Evolutionary conservation across 2,888 invertebrate genomes (phyloP).

Genomic region (Ophion costatus): DNA sequence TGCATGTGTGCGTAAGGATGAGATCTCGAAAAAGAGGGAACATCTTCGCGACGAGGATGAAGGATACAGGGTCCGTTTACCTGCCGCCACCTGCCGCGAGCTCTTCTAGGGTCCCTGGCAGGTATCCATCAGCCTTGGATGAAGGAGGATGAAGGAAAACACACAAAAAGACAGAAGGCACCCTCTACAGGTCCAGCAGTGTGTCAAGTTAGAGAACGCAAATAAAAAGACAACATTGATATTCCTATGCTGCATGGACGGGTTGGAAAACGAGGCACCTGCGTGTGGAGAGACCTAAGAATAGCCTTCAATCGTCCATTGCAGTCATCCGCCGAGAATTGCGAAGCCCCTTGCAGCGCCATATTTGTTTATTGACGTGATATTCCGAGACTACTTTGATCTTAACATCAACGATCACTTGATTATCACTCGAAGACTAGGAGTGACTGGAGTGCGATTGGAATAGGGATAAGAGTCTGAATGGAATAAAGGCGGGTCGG

Average conservation of each 20-base stretch:
- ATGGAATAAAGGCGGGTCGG: not conserved
- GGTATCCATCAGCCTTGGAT: slow-evolving; percentile 43
- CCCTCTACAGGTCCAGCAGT: slow-evolving; percentile 40
- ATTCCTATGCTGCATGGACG: not conserved
- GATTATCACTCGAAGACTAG: not conserved
- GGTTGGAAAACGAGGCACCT: slow-evolving; percentile 17
- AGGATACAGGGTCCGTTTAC: slow-evolving; percentile 56
- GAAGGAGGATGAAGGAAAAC: slow-evolving; percentile 17
- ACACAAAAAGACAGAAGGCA: slow-evolving; percentile 27
- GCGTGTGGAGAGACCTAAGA: not conserved
- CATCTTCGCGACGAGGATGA: slow-evolving; percentile 49
- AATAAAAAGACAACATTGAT: slow-evolving; percentile 26
- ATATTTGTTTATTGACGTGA: not conserved
- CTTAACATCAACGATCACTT: not conserved
- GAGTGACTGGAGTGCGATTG: not conserved
- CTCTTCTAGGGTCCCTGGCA: slow-evolving; percentile 45
- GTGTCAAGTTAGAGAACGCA: slow-evolving; percentile 27
- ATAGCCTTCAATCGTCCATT: slow-evolving; percentile 1
- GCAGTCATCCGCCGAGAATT: not conserved
- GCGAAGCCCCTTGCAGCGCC: too few relatives aligned
- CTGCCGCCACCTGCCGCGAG: slow-evolving; percentile 63
- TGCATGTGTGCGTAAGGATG: slow-evolving; percentile 13
- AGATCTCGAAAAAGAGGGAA: slow-evolving; percentile 46
- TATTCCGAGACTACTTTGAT: not conserved
- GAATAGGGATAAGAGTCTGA: not conserved